Evolutionary conservation across 2,113 vertebrate genomes (phyloP).

Genomic region (Aptenodytes patagonicus): DNA sequence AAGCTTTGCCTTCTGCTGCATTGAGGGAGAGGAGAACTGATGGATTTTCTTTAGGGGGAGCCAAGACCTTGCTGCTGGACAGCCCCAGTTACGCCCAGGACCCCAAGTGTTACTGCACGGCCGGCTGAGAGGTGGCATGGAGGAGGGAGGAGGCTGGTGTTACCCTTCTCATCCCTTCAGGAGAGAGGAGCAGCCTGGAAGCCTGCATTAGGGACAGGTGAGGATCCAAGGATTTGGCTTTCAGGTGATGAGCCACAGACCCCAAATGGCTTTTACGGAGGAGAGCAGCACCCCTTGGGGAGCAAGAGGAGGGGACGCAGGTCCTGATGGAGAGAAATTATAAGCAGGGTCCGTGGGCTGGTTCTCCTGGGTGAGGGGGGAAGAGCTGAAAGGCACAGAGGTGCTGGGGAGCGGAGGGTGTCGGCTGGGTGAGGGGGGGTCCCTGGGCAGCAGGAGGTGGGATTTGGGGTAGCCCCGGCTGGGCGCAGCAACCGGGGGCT

Average conservation of each 20-base stretch:
- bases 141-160: neutral
- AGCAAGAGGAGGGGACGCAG: neutral
- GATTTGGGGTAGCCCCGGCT: neutral
- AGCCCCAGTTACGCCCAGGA: neutral
- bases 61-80: neutral
- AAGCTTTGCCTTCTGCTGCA: neutral
- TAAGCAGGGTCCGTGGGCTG: rapidly evolving
- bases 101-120: neutral
- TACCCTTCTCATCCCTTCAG: neutral
- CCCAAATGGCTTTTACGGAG: neutral
- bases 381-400: neutral
- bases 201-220: neutral
- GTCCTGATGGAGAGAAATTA: neutral
- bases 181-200: neutral
- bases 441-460: neutral
- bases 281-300: neutral
- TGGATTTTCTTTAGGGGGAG: neutral
- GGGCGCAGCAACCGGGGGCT: neutral
- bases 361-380: too few species aligned
- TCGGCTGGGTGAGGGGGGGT: neutral
- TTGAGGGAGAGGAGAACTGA: neutral
- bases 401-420: neutral
- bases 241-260: neutral
- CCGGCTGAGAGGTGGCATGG: neutral
- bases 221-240: rapidly evolving